phyloP scores from a whole-genome alignment of 2,888 invertebrate species.

The Drosophila neotestacea region DNA sequence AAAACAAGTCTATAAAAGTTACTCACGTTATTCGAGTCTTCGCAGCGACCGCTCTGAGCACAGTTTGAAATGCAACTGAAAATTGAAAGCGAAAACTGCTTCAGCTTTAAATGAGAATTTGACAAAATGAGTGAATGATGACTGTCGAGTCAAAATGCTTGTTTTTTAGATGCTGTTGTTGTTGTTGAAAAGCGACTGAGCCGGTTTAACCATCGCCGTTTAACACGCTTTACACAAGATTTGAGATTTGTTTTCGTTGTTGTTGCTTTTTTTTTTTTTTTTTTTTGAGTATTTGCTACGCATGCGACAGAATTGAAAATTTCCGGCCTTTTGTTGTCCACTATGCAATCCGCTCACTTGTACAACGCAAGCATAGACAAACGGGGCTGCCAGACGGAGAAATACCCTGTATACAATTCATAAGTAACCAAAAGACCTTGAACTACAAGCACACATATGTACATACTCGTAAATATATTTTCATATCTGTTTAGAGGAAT shows the following conservation, averaged over 20 bases:
- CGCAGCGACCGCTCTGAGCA: constrained; percentile 40
- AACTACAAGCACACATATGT: background rate
- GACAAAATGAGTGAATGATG: constrained; percentile 33
- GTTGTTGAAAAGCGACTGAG: constrained; percentile 42
- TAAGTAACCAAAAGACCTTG: background rate
- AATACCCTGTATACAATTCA: background rate
- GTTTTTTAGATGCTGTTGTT: constrained; percentile 6
- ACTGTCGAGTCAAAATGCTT: background rate
- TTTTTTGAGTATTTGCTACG: constrained; percentile 25
- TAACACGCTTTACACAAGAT: constrained; percentile 48
- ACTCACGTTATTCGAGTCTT: constrained; percentile 27
- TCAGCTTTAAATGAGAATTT: constrained; percentile 31
- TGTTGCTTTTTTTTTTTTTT: background rate
- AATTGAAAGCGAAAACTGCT: constrained; percentile 40
- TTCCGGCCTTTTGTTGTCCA: constrained; percentile 69
- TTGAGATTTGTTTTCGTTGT: constrained; percentile 7
- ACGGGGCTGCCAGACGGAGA: background rate
- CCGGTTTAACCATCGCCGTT: constrained; percentile 59
- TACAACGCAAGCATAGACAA: background rate
- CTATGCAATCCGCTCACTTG: constrained; percentile 21
- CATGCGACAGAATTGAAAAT: constrained; percentile 68
- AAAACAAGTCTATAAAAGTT: constrained; percentile 2
- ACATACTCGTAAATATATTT: background rate
- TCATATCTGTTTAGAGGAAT: background rate
- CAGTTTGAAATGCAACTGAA: constrained; percentile 63